Evolutionary conservation across 1,140 invertebrate genomes (phyloP).

Genomic region (Pseudobourletiella spinata): DNA sequence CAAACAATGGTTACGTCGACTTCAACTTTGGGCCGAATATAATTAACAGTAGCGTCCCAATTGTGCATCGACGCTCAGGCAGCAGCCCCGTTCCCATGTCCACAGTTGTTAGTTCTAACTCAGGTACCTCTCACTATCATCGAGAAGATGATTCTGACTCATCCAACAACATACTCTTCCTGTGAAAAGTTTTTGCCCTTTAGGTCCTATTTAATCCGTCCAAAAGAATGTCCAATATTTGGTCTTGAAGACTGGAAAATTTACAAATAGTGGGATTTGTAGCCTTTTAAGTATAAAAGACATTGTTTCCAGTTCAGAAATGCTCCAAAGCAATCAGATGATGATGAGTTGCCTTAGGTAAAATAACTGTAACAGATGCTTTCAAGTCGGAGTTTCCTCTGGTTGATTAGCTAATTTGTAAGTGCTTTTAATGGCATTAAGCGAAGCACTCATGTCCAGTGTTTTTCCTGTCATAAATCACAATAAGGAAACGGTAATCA

Average conservation of each 20-base stretch:
- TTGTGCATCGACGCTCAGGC: slow-evolving; percentile 32
- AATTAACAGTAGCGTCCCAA: neutral
- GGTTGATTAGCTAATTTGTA: too few species aligned
- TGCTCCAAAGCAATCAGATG: too few species aligned
- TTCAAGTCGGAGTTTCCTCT: too few species aligned
- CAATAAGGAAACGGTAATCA: too few species aligned
- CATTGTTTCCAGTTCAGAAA: too few species aligned
- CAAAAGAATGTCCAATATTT: too few species aligned
- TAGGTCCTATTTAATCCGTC: neutral
- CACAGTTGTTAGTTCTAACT: neutral
- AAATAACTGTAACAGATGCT: too few species aligned
- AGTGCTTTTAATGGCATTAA: too few species aligned
- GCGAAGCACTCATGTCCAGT: too few species aligned
- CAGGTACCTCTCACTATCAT: slow-evolving; percentile 5
- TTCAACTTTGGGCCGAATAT: neutral
- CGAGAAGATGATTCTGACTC: slow-evolving; percentile 28
- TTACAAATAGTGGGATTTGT: neutral
- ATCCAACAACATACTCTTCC: slow-evolving; percentile 32
- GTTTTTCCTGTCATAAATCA: too few species aligned
- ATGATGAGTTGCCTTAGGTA: too few species aligned
- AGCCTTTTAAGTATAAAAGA: too few species aligned
- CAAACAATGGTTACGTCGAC: slow-evolving; percentile 16
- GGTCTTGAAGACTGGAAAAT: neutral
- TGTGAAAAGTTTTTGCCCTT: slow-evolving; percentile 17
- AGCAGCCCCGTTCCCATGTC: slow-evolving; percentile 34